phyloP scores from a whole-genome alignment of 2,888 invertebrate genomes.

The Trichogramma dendrolimi region DNA sequence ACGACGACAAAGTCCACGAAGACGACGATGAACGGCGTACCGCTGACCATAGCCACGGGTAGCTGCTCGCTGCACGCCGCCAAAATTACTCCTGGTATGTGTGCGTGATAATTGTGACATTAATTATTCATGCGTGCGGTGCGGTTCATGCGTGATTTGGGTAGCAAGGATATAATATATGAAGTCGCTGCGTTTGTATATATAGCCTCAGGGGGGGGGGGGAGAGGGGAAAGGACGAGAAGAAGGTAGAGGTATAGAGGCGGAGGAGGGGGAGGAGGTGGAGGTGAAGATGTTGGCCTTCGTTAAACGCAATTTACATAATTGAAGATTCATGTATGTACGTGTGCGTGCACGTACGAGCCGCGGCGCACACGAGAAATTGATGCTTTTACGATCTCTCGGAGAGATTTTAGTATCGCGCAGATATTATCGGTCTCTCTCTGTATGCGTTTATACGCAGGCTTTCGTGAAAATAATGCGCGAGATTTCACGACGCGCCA shows the following conservation, averaged over 20 bases:
- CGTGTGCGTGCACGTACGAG: constrained; percentile 11
- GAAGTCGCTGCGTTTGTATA: constrained; percentile 10
- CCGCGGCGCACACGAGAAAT: constrained; percentile 6
- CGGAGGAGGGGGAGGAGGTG: not conserved
- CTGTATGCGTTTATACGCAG: not conserved
- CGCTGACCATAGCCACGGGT: constrained; percentile 66
- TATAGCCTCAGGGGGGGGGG: not conserved
- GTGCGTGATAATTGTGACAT: constrained; percentile 32
- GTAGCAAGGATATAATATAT: not conserved
- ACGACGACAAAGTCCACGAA: too few species aligned
- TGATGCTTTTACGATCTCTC: not conserved
- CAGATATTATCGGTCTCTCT: constrained; percentile 2
- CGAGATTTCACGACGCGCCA: not conserved
- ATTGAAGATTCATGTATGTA: too few species aligned
- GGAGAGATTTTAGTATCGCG: too few species aligned
- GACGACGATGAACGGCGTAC: constrained; percentile 53
- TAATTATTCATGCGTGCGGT: constrained; percentile 40
- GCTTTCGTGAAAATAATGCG: not conserved
- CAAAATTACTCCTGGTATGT: constrained; percentile 61
- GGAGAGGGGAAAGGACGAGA: too few species aligned
- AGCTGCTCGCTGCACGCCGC: constrained; percentile 74
- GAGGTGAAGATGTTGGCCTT: not conserved
- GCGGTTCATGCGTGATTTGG: not conserved
- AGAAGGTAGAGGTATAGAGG: too few species aligned
- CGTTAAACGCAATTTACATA: too few species aligned